Evolutionary conservation across 2,113 vertebrate genomes (phyloP).

Genomic region (Oreotrochilus melanogaster): DNA sequence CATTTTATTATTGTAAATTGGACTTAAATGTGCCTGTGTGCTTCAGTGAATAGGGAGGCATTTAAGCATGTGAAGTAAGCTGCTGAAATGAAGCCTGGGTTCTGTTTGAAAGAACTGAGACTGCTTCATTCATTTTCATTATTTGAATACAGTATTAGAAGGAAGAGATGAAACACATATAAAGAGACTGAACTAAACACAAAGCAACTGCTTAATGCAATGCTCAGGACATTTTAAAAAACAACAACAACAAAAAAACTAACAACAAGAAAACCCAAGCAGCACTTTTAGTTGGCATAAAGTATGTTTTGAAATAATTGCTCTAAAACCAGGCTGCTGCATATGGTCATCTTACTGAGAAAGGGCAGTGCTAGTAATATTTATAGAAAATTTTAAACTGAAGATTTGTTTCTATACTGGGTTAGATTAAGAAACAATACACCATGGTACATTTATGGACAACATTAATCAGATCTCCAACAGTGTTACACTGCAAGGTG

Average conservation of each 20-base stretch:
- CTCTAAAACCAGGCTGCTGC: not conserved
- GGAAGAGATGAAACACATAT: not conserved
- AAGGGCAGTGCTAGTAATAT: not conserved
- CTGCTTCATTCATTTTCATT: not conserved
- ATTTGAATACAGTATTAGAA: not conserved
- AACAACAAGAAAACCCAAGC: not conserved
- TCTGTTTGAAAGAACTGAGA: not conserved
- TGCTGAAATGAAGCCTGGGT: not conserved
- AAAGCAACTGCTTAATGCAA: constrained; percentile 4
- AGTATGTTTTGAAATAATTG: not conserved
- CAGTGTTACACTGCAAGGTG: not conserved
- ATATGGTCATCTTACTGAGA: not conserved
- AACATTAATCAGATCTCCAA: not conserved
- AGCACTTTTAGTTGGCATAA: not conserved
- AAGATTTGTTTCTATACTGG: not conserved
- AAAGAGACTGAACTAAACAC: not conserved
- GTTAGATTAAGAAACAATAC: not conserved
- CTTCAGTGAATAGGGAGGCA: not conserved
- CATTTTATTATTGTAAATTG: not conserved
- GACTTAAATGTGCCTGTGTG: not conserved
- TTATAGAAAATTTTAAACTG: not conserved
- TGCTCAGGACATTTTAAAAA: not conserved
- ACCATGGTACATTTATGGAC: not conserved
- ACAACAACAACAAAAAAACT: too few relatives aligned
- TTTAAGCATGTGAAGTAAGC: not conserved